Conservation (phyloP, 2,113 vertebrate genomes). For the Asarcornis scutulata region DNA sequence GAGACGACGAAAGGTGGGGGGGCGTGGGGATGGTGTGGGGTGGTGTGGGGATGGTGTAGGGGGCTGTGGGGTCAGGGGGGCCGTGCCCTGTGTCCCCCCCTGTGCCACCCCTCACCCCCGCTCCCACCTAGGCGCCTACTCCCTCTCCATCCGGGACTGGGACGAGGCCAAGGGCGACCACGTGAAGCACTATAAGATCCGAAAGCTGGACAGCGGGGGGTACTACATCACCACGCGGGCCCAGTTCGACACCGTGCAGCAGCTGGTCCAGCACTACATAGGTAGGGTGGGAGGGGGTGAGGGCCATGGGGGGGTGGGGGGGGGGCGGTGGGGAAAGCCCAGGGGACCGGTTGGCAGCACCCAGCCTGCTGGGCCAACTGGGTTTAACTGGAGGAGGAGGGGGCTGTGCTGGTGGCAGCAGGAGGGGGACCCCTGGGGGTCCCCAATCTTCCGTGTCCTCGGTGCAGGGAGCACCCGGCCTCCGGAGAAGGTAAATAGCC, state of each 20-base stretch:
- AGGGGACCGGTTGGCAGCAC: background rate
- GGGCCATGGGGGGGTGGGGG: background rate
- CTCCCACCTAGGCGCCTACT: constrained; percentile 86
- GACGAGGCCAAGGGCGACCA: constrained; percentile 92
- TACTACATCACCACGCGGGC: constrained; percentile 97
- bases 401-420: background rate
- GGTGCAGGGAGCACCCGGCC: background rate
- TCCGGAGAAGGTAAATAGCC: background rate
- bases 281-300: background rate
- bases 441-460: background rate
- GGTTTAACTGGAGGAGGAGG: background rate
- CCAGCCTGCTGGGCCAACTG: background rate
- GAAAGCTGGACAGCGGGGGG: constrained; percentile 94
- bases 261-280: constrained; percentile 92
- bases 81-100: accelerated
- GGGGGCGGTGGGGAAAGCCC: background rate
- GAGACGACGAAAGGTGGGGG: constrained; percentile 91
- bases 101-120: background rate
- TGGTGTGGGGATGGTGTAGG: background rate
- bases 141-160: constrained; percentile 95
- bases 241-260: constrained; percentile 89
- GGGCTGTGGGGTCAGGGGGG: background rate
- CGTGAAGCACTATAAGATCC: constrained; percentile 98
- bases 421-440: background rate
- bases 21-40: background rate